Evolutionary conservation across 2,113 vertebrate genomes (phyloP), one percentile per base, ranked within the genome.

Genomic region (Catharus fuscescens): DNA sequence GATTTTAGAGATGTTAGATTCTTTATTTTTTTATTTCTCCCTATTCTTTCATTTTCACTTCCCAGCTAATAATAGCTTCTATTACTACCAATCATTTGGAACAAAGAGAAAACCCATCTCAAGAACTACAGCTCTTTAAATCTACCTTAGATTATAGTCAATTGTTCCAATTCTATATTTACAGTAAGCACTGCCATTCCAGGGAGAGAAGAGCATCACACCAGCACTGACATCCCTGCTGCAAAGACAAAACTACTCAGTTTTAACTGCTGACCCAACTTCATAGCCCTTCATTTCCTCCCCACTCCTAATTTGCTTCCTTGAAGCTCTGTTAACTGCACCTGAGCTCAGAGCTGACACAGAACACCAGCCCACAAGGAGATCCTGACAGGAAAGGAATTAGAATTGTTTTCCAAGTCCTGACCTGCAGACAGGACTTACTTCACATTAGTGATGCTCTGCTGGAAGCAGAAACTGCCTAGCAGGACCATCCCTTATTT

Each of bases 11-110:
- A 91, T 32, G 73, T 70, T 54, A 86, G 18, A 40, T 67, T 73
- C 80, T 90, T 84, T 79, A 78, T 84, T 89, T 92, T 95, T 95
- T 93, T 83, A 94, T 93, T 96, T 93, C 86, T 95, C 69, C 88
- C 77, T n/a, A 50, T 91, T 93, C 83, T 93, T 93, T 86, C 83
- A 81, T 93, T 95, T 90, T 92, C 52, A 53, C 66, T 91, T 96
- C 64, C 45, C 36, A 60, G 56, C 60, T 92, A 86, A 80, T 88
- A 95, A 88, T 67, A 93, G 57, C 72, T 67, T 79, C 56, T 92
- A 71, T 94, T 96, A 86, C 94, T 84, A 94, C 57, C 77, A 93
- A 48, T 67, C 19, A 1, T 91, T 97, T 67, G 57, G 88, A 95
- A 94, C 56, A 94, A 94, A 84, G 76, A 94, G 52, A 86, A 94